Evolutionary conservation across 2,113 vertebrate species (phyloP).

Genomic region (Xiphorhynchus elegans): DNA sequence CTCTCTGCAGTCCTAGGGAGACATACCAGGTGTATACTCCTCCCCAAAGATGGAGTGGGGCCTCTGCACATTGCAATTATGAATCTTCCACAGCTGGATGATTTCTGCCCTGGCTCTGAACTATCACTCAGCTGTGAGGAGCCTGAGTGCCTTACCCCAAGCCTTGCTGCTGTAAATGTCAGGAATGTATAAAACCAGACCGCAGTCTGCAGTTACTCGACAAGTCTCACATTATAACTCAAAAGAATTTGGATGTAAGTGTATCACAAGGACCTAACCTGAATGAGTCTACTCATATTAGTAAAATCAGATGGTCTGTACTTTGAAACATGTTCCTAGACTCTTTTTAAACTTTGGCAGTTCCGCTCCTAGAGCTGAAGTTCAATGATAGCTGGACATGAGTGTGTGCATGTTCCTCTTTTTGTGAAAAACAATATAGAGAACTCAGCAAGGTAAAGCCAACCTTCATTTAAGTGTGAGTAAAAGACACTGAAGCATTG

Average conservation of each 20-base stretch:
- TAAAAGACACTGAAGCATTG: background rate
- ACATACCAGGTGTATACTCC: slow-evolving; percentile 57
- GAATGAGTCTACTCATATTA: background rate
- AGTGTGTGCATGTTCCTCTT: background rate
- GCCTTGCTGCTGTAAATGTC: slow-evolving; percentile 21
- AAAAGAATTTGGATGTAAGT: background rate
- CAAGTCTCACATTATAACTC: background rate
- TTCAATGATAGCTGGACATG: background rate
- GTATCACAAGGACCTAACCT: background rate
- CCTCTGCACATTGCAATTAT: slow-evolving; percentile 70
- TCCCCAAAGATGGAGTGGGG: slow-evolving; percentile 58
- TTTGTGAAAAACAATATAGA: background rate
- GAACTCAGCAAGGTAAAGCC: background rate
- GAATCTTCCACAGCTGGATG: slow-evolving; percentile 80
- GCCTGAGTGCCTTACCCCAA: background rate
- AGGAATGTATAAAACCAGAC: background rate
- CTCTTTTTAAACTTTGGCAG: background rate
- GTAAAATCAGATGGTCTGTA: background rate
- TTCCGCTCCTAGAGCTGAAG: background rate
- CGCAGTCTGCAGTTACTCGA: background rate
- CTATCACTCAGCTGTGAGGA: background rate
- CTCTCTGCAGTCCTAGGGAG: slow-evolving; percentile 42
- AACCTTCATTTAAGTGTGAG: background rate
- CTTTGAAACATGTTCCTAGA: background rate
- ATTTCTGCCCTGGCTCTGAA: slow-evolving; percentile 59